Base-by-base conservation (phyloP, 2,888 invertebrate genomes). In the Caenorhabditis doughertyi region DNA sequence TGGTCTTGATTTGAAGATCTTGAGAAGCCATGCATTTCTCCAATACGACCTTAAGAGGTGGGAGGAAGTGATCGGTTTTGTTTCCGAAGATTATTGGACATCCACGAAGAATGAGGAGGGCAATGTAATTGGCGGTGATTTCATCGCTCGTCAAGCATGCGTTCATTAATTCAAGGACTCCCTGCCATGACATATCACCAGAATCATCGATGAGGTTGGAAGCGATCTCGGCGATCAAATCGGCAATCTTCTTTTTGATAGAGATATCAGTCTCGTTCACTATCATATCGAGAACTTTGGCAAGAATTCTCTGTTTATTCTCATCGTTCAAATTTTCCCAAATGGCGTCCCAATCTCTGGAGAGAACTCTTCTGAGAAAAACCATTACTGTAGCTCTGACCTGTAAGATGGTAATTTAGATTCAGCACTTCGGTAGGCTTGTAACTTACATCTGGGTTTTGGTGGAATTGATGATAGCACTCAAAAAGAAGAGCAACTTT, bases 31-130 rank as follows among this genome's bases (percentile, higher is more conserved):
- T 82, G 53, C 83, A 82, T 23, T 73, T 73, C 60, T 84, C 79
- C 51, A 88, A 49, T 9, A 88, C 79, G 1, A 96, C 96, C 92
- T 97, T 97, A 89, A 99, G 98, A 42, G 97, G 94, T 89, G 96
- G 95, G 86, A 98, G 92, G 92, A 97, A 97, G 92, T 96, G 95
- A 84, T 94, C 94, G 92, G 98, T 97, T 92, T 96, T 96, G 92
- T 96, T 96, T 47, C 98, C 99, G 94, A 99, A 99, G 70, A 98
- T 95, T 44, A 97, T 96, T 27, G 99, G 98, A 42, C 98, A 97
- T 89, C 96, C 95, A 86, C 96, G 95, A 92, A 99, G 97, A 94
- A 99, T 96, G 88, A 96, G 95, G 72, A 99, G 94, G 49, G 97
- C 97, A 87, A 96, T 95, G 92, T 98, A 97, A 93, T 96, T 97